phyloP scores from a whole-genome alignment of 2,113 vertebrate species.

The Eidolon helvum region DNA sequence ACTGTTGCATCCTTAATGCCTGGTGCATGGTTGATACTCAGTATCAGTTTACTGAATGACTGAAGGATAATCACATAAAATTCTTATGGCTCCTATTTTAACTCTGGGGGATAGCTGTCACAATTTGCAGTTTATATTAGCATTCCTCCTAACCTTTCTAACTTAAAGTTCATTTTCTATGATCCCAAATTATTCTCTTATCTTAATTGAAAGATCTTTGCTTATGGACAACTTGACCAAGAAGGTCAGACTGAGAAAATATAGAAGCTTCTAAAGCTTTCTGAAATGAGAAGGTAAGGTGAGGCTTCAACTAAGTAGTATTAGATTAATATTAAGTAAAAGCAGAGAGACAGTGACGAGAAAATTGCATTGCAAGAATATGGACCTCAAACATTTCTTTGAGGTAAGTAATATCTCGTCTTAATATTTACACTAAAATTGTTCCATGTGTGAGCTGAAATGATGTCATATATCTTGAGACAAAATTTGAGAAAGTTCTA shows the following conservation, averaged over 20 bases:
- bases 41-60: background rate
- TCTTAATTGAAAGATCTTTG: background rate
- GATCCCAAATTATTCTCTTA: background rate
- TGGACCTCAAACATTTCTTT: background rate
- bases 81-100: background rate
- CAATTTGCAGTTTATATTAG: background rate
- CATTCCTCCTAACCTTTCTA: slow-evolving; percentile 2
- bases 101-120: background rate
- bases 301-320: background rate
- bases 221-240: background rate
- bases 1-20: background rate
- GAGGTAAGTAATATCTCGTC: background rate
- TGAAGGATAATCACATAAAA: background rate
- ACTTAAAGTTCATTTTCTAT: slow-evolving; percentile 27
- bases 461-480: slow-evolving; percentile 34
- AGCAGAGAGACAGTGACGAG: background rate
- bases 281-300: slow-evolving; percentile 16
- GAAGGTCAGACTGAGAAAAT: background rate
- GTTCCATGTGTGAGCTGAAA: background rate
- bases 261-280: background rate
- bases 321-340: background rate
- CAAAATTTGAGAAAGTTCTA: slow-evolving; percentile 14
- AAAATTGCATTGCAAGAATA: background rate
- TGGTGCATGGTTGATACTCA: background rate
- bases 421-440: slow-evolving; percentile 4